Evolutionary conservation across 1,140 invertebrate genomes (phyloP).

Genomic region (Bombus breviceps): DNA sequence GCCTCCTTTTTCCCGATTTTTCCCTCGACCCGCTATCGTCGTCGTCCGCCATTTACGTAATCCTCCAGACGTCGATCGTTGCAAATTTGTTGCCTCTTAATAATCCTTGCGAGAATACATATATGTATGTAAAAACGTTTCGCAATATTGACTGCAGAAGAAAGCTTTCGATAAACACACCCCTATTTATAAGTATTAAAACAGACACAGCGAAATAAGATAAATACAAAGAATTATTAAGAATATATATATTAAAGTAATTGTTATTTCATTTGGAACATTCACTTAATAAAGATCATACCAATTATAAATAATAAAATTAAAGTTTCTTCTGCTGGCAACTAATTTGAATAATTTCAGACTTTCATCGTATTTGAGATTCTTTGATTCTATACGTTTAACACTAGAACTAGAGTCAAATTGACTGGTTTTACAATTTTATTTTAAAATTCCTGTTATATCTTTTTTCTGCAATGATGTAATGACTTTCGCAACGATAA

Average conservation of each 20-base stretch:
- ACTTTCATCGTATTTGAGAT: background rate
- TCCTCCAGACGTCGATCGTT: conserved; percentile 10
- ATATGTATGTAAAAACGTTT: background rate
- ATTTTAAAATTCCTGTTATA: too few species aligned
- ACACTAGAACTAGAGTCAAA: too few species aligned
- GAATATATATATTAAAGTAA: too few species aligned
- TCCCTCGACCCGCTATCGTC: conserved; percentile 33
- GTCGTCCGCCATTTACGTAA: conserved; percentile 46
- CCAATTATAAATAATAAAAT: too few species aligned
- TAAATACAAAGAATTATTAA: background rate
- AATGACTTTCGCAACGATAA: too few species aligned
- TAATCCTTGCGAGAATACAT: background rate
- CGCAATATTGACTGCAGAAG: background rate
- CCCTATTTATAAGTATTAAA: background rate
- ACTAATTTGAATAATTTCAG: background rate
- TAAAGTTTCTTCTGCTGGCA: too few species aligned
- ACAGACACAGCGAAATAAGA: background rate
- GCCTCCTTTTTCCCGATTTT: conserved; percentile 68
- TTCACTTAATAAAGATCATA: too few species aligned
- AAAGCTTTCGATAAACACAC: background rate
- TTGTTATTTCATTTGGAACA: too few species aligned
- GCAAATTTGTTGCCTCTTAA: conserved; percentile 31
- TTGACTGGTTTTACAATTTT: too few species aligned
- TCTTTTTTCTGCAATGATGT: too few species aligned
- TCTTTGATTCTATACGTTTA: too few species aligned